These are phyloP conservation scores for Oenanthe oenanthe DNA, from an alignment of 2,113 vertebrate genomes.

Conservation along the genomic window DNA sequence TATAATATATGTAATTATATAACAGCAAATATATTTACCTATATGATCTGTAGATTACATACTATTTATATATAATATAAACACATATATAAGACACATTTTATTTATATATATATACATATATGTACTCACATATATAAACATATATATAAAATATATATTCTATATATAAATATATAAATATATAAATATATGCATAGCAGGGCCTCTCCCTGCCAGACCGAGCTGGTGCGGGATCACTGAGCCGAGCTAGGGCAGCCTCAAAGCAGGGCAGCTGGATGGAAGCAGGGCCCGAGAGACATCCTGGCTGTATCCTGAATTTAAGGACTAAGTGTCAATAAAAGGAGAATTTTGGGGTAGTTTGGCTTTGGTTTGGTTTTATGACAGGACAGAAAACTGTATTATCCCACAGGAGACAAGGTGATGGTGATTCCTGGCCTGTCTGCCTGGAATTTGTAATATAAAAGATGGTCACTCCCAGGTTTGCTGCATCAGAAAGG, in stretches of 20 bases:
- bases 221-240: neutral
- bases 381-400: rapidly evolving
- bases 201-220: neutral
- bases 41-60: neutral
- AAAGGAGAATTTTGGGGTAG: neutral
- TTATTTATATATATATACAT: no score
- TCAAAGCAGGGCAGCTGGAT: neutral
- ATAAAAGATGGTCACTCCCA: neutral
- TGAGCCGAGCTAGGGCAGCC: neutral
- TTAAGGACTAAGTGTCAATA: neutral
- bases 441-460: neutral
- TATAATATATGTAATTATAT: neutral
- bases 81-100: neutral
- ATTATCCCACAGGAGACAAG: neutral
- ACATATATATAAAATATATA: no score
- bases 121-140: no score
- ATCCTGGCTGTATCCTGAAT: neutral
- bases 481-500: neutral
- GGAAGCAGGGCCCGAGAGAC: rapidly evolving
- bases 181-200: neutral
- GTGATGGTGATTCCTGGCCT: neutral
- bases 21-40: neutral
- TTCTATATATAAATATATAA: no score
- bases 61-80: neutral
- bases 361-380: neutral